phyloP scores from a whole-genome alignment of 2,888 invertebrate genomes.

The Hetaerina titia region DNA sequence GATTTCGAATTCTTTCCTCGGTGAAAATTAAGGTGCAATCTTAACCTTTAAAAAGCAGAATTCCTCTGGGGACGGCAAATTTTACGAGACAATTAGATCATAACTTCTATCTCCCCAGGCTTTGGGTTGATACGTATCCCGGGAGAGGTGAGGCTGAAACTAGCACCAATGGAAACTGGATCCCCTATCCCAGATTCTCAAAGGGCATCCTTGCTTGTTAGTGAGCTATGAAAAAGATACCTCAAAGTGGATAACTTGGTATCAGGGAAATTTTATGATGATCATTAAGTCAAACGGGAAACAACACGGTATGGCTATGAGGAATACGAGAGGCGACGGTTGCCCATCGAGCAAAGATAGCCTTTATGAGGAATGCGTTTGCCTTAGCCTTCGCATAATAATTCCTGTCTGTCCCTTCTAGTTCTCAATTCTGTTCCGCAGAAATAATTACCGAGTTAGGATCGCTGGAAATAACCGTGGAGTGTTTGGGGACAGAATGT shows the following conservation, averaged over 20 bases:
- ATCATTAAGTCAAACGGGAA: neutral
- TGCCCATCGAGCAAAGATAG: neutral
- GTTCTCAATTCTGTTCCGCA: neutral
- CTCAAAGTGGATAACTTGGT: neutral
- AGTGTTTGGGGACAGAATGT: too few relatives aligned
- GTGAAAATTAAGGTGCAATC: neutral
- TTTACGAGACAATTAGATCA: neutral
- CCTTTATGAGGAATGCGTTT: neutral
- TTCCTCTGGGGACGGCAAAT: neutral
- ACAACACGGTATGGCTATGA: constrained; percentile 1
- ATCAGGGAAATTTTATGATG: constrained; percentile 1
- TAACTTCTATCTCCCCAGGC: neutral
- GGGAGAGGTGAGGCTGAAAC: neutral
- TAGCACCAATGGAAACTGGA: neutral
- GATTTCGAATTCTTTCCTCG: neutral
- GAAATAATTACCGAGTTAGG: neutral
- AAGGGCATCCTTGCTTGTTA: neutral
- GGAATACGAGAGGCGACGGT: neutral
- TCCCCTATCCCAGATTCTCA: neutral
- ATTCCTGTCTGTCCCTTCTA: neutral
- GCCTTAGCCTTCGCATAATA: neutral
- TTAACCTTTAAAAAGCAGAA: neutral
- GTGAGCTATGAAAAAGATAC: constrained; percentile 5
- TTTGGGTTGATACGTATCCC: neutral
- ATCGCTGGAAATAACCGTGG: neutral